phyloP scores from a whole-genome alignment of 2,113 vertebrate genomes.

The Varanus komodoensis region DNA sequence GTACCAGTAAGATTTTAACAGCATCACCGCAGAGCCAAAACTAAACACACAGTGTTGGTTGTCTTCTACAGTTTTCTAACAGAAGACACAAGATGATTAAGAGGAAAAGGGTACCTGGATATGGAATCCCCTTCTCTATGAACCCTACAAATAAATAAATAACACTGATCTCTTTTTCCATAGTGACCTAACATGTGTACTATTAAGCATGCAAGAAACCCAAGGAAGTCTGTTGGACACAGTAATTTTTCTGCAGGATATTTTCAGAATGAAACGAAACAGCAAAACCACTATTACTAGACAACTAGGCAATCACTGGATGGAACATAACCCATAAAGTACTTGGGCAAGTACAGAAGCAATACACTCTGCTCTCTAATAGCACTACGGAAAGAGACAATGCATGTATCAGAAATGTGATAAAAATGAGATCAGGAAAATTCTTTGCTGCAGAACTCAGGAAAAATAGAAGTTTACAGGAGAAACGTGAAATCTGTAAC shows the following conservation, averaged over 20 bases:
- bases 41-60: too few species aligned
- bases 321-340: slow-evolving; percentile 31
- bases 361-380: slow-evolving; percentile 25
- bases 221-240: slow-evolving; percentile 34
- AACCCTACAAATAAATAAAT: slow-evolving; percentile 10
- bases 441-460: slow-evolving; percentile 27
- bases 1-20: too few species aligned
- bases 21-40: too few species aligned
- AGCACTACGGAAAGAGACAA: not conserved
- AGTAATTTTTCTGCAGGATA: slow-evolving; percentile 26
- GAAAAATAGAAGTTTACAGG: slow-evolving; percentile 4
- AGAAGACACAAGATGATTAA: too few species aligned
- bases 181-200: not conserved
- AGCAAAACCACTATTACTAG: not conserved
- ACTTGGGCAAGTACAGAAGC: slow-evolving; percentile 47
- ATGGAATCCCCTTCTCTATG: not conserved
- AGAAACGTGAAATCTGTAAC: not conserved
- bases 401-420: not conserved
- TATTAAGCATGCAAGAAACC: slow-evolving; percentile 37
- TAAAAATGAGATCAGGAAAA: slow-evolving; percentile 46
- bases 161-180: slow-evolving; percentile 35
- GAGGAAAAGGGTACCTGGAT: too few species aligned
- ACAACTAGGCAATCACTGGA: not conserved
- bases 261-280: slow-evolving; percentile 34
- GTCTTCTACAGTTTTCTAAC: too few species aligned